These are phyloP conservation scores for Buphagus erythrorhynchus DNA, from an alignment of 2,797 vertebrate species.

Conservation along the genomic window DNA sequence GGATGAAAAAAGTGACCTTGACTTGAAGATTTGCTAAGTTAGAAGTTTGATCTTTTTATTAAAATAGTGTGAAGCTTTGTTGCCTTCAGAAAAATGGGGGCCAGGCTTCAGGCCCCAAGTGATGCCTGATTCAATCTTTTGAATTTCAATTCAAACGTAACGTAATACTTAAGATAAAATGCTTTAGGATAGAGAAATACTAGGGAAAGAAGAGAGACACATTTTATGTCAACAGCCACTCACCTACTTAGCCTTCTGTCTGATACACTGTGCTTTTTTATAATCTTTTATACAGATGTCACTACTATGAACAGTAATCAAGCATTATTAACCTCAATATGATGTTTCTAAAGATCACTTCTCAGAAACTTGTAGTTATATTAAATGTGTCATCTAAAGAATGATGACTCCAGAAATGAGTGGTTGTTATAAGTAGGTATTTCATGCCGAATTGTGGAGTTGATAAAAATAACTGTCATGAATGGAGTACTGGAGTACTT, in stretches of 20 bases:
- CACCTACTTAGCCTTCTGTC: background rate
- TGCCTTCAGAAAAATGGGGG: background rate
- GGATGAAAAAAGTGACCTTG: background rate
- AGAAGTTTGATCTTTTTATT: background rate
- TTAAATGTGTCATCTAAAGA: background rate
- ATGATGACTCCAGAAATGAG: background rate
- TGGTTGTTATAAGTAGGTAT: background rate
- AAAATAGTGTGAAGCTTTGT: background rate
- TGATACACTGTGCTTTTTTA: background rate
- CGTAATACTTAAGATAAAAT: background rate
- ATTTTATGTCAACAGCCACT: background rate
- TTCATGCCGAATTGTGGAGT: background rate
- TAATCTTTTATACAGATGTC: background rate
- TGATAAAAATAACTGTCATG: background rate
- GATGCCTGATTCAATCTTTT: background rate
- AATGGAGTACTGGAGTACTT: background rate
- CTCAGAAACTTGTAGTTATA: background rate
- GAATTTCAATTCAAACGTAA: background rate
- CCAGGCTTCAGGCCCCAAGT: background rate
- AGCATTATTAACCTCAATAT: background rate
- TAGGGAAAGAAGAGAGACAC: background rate
- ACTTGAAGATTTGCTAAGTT: background rate
- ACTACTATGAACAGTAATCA: background rate
- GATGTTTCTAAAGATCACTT: background rate
- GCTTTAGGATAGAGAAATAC: background rate